Percentiles rank a stretch among this genome's conserved stretches.
Evolutionary conservation across 37 sponge, comb jelly and placozoan species (phyloP).

Genomic region (Ianthella basta): DNA sequence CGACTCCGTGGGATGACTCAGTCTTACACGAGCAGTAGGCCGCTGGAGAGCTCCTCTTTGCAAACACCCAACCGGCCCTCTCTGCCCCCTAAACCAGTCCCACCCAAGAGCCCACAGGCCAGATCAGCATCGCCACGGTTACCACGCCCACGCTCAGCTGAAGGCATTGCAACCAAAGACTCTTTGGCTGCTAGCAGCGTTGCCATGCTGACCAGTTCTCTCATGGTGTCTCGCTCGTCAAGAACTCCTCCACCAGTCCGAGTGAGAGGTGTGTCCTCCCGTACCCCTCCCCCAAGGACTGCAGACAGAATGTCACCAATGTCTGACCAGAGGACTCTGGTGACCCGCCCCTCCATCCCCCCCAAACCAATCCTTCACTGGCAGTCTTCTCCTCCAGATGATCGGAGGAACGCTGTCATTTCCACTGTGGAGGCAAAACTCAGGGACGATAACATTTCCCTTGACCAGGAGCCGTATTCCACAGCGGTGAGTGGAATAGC

Average conservation of each 20-base stretch:
- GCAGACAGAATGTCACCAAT: no score
- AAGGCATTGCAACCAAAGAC: no score
- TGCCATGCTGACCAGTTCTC: no score
- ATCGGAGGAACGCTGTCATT: background rate
- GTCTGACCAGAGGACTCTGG: background rate
- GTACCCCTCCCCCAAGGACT: no score
- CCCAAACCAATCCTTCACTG: constrained; percentile 7
- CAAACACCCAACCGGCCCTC: background rate
- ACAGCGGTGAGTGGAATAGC: constrained; percentile 17
- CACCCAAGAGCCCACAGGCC: no score
- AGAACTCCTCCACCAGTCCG: background rate
- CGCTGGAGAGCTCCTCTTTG: no score
- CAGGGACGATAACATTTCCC: constrained; percentile 15
- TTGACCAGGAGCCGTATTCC: constrained; percentile 22
- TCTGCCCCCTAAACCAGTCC: constrained; percentile 13
- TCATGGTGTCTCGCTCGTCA: background rate
- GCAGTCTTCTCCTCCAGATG: background rate
- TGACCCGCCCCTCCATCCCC: constrained; percentile 16
- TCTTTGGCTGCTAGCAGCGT: no score
- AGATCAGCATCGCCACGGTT: no score
- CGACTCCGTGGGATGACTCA: no score
- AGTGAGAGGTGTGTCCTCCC: background rate
- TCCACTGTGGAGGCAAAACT: constrained; percentile 15
- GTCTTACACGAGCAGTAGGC: no score
- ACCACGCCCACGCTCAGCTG: no score